A percentile compares a stretch with the other conserved stretches of the same genome.
Evolutionary conservation across 37 sponge, comb jelly and placozoan species (phyloP).

Genomic region (Axinella damicornis): DNA sequence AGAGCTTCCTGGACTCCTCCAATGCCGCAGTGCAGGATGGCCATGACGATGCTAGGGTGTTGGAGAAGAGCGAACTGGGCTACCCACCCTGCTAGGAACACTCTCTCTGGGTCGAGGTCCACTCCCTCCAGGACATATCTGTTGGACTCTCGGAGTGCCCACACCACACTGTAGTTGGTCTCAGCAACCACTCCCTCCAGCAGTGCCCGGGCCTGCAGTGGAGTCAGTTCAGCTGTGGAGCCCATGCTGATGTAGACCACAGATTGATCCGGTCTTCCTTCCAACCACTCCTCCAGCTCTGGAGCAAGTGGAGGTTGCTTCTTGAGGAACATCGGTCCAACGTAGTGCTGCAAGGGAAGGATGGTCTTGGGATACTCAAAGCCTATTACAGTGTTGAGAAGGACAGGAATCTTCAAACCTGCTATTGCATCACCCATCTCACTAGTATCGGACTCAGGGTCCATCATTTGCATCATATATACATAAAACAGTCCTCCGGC

Average conservation of each 20-base stretch:
- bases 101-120: neutral
- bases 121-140: conserved; percentile 14
- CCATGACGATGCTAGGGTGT: conserved; percentile 42
- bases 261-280: neutral
- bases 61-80: conserved; percentile 32
- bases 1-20: conserved; percentile 58
- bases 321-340: conserved; percentile 31
- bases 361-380: conserved; percentile 34
- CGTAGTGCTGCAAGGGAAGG: conserved; percentile 28
- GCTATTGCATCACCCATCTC: too few species aligned
- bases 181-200: conserved; percentile 3
- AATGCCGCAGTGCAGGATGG: conserved; percentile 57
- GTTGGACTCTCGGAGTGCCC: conserved; percentile 37
- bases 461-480: too few species aligned
- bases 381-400: conserved; percentile 40
- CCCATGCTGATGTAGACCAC: conserved; percentile 76
- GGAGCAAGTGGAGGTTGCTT: neutral
- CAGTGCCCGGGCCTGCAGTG: conserved; percentile 11
- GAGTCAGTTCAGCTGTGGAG: neutral
- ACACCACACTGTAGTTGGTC: conserved; percentile 32
- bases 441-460: too few species aligned
- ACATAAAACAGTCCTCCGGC: too few species aligned
- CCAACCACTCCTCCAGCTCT: conserved; percentile 51
- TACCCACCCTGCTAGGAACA: conserved; percentile 36
- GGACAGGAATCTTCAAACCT: too few species aligned